Conservation (phyloP, 2,888 invertebrate genomes). For the Neoascia interrupta region DNA sequence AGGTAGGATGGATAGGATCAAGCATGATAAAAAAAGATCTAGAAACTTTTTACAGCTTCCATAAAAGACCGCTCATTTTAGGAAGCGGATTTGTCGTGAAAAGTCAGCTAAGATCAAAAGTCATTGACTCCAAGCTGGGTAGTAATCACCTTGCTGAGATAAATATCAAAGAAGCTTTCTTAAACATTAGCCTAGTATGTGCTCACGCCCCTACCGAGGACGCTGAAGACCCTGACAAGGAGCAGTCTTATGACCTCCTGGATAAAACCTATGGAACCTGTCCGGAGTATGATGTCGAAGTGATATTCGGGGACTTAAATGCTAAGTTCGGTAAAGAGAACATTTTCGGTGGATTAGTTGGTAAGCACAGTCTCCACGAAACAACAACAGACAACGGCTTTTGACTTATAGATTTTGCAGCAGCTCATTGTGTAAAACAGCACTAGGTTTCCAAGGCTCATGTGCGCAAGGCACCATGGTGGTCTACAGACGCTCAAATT, state of each 20-base stretch:
- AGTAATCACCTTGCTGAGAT: too few species aligned
- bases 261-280: neutral
- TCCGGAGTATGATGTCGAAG: constrained; percentile 2
- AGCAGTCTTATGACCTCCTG: neutral
- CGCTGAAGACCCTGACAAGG: neutral
- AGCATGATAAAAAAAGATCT: too few species aligned
- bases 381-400: constrained; percentile 6
- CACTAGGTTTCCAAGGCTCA: neutral
- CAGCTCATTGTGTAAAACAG: neutral
- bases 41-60: too few species aligned
- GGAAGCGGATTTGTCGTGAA: too few species aligned
- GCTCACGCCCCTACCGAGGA: neutral
- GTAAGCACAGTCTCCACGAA: neutral
- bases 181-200: neutral
- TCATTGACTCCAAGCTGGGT: too few species aligned
- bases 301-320: neutral
- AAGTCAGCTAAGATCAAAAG: too few species aligned
- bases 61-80: too few species aligned
- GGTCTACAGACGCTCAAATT: neutral
- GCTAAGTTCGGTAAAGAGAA: neutral
- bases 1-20: too few species aligned
- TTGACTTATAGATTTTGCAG: neutral
- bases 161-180: too few species aligned
- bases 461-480: neutral
- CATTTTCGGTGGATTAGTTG: neutral